A percentile compares a stretch with the other conserved stretches of the same genome.
phyloP scores from a whole-genome alignment of 2,888 invertebrate genomes.

The Parnassius apollo region DNA sequence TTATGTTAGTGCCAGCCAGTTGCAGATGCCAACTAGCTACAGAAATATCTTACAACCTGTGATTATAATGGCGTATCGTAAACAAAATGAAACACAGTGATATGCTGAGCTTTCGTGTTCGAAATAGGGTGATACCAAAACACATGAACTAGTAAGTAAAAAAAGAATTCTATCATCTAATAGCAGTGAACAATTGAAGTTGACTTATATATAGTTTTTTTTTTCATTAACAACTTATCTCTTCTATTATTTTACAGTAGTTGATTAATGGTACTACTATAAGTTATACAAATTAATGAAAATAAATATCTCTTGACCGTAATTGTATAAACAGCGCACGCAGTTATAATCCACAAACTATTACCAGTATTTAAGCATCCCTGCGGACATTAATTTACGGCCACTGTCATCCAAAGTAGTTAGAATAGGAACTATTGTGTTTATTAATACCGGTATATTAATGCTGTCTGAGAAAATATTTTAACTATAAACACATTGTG shows the following conservation, averaged over 20 bases:
- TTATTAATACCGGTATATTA: not conserved
- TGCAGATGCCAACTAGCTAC: too few relatives aligned
- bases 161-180: too few relatives aligned
- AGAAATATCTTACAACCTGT: too few relatives aligned
- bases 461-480: not conserved
- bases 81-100: not conserved
- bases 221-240: not conserved
- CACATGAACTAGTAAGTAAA: too few relatives aligned
- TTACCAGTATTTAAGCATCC: not conserved
- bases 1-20: too few relatives aligned
- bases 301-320: too few relatives aligned
- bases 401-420: not conserved
- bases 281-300: too few relatives aligned
- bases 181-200: too few relatives aligned
- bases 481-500: too few relatives aligned
- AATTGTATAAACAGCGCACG: too few relatives aligned
- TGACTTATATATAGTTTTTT: not conserved
- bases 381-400: not conserved
- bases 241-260: not conserved
- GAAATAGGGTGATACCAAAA: not conserved
- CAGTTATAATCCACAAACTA: not conserved
- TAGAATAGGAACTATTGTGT: not conserved
- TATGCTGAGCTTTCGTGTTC: not conserved
- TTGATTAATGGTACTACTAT: not conserved
- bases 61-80: not conserved